phyloP scores from a whole-genome alignment of 2,797 vertebrate species.

The Tokudaia muenninki region DNA sequence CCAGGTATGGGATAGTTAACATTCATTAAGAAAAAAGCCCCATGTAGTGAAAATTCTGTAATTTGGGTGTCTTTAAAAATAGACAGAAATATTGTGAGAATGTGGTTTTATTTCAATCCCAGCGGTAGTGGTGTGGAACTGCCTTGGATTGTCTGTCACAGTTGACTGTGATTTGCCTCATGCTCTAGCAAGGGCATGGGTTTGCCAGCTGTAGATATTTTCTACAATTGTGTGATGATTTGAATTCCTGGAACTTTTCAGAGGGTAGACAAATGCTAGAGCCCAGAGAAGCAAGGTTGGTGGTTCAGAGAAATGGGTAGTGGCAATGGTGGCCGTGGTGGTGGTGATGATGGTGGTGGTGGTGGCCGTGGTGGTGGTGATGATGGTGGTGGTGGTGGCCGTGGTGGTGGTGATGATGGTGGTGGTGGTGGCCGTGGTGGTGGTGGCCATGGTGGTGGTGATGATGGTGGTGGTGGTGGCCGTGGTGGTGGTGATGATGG shows the following conservation, averaged over 20 bases:
- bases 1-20: not conserved
- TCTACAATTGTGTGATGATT: not conserved
- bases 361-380: too few species aligned
- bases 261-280: not conserved
- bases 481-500: too few species aligned
- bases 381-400: too few species aligned
- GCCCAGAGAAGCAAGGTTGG: not conserved
- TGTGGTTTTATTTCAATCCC: not conserved
- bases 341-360: rapidly evolving
- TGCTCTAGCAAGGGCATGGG: not conserved
- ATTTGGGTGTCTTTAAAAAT: not conserved
- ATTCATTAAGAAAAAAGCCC: not conserved
- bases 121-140: not conserved
- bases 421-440: too few species aligned
- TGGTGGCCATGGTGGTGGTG: too few species aligned
- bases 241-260: not conserved
- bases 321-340: too few species aligned
- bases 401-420: too few species aligned
- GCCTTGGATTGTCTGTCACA: not conserved
- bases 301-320: not conserved
- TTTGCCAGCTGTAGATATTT: not conserved
- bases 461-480: too few species aligned
- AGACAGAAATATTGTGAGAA: not conserved
- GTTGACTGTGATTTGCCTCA: not conserved
- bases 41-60: not conserved